phyloP scores from a whole-genome alignment of 2,797 vertebrate genomes.

The Clarias laeviceps region DNA sequence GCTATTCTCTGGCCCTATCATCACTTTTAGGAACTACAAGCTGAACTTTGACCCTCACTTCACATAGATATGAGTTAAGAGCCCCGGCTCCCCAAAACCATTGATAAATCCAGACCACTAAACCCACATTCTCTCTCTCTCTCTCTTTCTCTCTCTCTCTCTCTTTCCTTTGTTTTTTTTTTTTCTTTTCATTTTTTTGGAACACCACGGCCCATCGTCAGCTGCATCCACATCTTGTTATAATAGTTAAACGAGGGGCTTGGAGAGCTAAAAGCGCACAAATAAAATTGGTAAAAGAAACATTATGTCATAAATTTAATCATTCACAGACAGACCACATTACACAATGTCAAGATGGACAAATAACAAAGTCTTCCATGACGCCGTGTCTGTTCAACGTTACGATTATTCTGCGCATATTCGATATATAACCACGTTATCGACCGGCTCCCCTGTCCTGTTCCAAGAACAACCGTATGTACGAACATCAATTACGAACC shows the following conservation, averaged over 20 bases:
- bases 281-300: slow-evolving; percentile 55
- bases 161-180: not conserved
- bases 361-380: slow-evolving; percentile 49
- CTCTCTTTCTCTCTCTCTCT: not conserved
- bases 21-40: slow-evolving; percentile 61
- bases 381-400: slow-evolving; percentile 51
- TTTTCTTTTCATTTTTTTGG: not conserved
- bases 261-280: slow-evolving; percentile 28
- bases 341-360: slow-evolving; percentile 40
- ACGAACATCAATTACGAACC: slow-evolving; percentile 71
- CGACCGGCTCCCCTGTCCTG: slow-evolving; percentile 50
- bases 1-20: slow-evolving; percentile 52
- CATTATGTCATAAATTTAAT: slow-evolving; percentile 54
- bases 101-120: slow-evolving; percentile 51
- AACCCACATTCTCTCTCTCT: slow-evolving; percentile 27
- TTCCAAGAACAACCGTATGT: slow-evolving; percentile 61
- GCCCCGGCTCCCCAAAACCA: slow-evolving; percentile 46
- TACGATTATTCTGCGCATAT: slow-evolving; percentile 50
- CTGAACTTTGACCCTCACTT: slow-evolving; percentile 57
- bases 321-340: slow-evolving; percentile 48
- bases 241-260: slow-evolving; percentile 4
- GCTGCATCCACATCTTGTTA: slow-evolving; percentile 9
- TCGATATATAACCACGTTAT: slow-evolving; percentile 59
- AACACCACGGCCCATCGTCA: not conserved
- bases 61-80: slow-evolving; percentile 57